Evolutionary conservation across 2,888 invertebrate genomes (phyloP), one percentile per base, ranked within the genome.

Genomic region (Hemicrepidius hirtus): DNA sequence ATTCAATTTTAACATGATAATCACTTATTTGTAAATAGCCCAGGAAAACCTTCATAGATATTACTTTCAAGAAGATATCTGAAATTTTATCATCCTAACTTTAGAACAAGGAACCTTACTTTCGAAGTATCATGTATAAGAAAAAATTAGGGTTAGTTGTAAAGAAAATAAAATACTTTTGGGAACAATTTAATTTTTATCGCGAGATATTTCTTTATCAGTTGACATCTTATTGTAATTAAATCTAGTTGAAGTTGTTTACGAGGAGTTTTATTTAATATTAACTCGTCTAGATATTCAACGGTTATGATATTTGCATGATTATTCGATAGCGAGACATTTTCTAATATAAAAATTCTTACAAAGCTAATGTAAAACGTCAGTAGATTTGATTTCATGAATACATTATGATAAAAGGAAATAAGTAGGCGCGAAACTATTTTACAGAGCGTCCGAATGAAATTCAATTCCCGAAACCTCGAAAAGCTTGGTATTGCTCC

Each of bases 401-500:
- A 49, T 60, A 65, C 53, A 66, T 66, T 74, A 71, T 62, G 63
- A 67, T 60, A 63, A 68, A 74, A 50, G 44, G 59, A 68, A 74
- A 73, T 70, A 64, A 69, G 40, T 28, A 28, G 50, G 65, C 40
- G 35, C 49, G 37, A 69, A 74, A 71, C 71, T 71, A 74, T 68
- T 71, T 71, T 74, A 55, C 50, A 65, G 65, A 40, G 55, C 68
- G 71, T 65, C 72, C 71, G 71, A 74, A 75, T 75, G 77, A 81
- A 82, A 82, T 82, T 78, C 77, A 81, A 82, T 82, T 81, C 78
- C 77, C 76, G 77, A 80, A 80, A 79, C 80, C 81, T 78, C 80
- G 79, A 79, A 82, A 82, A 78, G 80, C 74, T 78, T 76, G 79
- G 78, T 80, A 81, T 78, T 81, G 80, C 83, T 79, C 81, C 80